phyloP scores from a whole-genome alignment of 2,888 invertebrate species.

The Strigamia transsilvanica region DNA sequence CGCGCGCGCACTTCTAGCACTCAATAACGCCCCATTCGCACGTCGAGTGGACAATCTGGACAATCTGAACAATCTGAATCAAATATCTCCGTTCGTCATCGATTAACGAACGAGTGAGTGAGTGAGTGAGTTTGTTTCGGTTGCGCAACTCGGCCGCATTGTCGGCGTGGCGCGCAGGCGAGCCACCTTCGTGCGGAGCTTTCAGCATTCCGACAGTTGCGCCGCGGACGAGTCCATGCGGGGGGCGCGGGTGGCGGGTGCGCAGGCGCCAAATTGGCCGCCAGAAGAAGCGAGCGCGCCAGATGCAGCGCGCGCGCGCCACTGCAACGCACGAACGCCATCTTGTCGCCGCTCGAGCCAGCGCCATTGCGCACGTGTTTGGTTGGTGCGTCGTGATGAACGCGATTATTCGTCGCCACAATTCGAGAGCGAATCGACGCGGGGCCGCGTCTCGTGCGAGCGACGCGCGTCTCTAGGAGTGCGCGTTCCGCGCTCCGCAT shows the following conservation, averaged over 20 bases:
- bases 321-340: constrained; percentile 16
- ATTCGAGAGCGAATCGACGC: too few relatives aligned
- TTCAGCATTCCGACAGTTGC: neutral
- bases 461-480: too few relatives aligned
- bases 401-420: neutral
- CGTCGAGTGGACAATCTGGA: too few relatives aligned
- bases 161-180: neutral
- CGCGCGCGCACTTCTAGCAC: too few relatives aligned
- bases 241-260: neutral
- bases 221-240: neutral
- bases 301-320: neutral
- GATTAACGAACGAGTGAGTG: too few relatives aligned
- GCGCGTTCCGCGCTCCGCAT: neutral
- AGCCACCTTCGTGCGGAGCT: neutral
- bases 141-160: neutral
- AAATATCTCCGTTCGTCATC: neutral
- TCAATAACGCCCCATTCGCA: too few relatives aligned
- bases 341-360: neutral
- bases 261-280: neutral
- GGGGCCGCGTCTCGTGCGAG: too few relatives aligned
- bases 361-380: constrained; percentile 23
- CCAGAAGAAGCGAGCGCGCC: neutral
- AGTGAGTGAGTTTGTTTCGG: too few relatives aligned
- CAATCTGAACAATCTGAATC: too few relatives aligned
- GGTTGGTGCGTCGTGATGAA: neutral